Evolutionary conservation across 1,140 invertebrate species (phyloP).

Genomic region (Euglossa dilemma): DNA sequence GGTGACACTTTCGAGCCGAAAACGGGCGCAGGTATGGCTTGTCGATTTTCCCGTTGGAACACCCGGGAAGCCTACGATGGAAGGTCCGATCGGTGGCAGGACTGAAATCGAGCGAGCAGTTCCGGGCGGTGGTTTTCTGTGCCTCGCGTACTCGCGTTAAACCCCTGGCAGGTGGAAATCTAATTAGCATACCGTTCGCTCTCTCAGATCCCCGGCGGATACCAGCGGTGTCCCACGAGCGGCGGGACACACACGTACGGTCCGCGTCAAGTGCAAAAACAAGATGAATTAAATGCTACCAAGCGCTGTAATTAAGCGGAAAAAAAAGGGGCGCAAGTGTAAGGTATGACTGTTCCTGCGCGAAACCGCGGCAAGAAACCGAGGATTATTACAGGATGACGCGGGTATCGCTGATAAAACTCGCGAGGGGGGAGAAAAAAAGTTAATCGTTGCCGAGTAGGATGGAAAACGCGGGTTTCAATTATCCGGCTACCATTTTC

Average conservation of each 20-base stretch:
- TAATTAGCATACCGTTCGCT: constrained; percentile 66
- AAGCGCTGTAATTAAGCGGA: background rate
- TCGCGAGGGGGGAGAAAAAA: background rate
- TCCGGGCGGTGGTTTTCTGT: constrained; percentile 39
- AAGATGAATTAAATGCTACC: background rate
- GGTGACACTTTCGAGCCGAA: too few relatives aligned
- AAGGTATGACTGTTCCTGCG: background rate
- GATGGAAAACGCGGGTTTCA: constrained; percentile 29
- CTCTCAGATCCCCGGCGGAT: constrained; percentile 55
- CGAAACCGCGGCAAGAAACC: background rate
- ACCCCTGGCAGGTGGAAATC: constrained; percentile 65
- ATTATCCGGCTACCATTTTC: constrained; percentile 45
- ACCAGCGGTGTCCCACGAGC: constrained; percentile 54
- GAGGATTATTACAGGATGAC: background rate
- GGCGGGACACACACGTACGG: background rate
- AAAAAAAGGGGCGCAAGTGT: background rate
- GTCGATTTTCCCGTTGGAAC: too few relatives aligned
- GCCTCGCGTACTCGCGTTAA: constrained; percentile 7
- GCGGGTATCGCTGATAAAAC: background rate
- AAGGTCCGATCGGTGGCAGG: too few relatives aligned
- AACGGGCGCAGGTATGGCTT: too few relatives aligned
- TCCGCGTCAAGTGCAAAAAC: background rate
- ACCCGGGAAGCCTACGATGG: too few relatives aligned
- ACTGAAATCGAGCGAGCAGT: constrained; percentile 22
- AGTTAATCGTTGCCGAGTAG: constrained; percentile 3